Conservation (phyloP, 2,888 invertebrate species). For the Epiblema foenella region DNA sequence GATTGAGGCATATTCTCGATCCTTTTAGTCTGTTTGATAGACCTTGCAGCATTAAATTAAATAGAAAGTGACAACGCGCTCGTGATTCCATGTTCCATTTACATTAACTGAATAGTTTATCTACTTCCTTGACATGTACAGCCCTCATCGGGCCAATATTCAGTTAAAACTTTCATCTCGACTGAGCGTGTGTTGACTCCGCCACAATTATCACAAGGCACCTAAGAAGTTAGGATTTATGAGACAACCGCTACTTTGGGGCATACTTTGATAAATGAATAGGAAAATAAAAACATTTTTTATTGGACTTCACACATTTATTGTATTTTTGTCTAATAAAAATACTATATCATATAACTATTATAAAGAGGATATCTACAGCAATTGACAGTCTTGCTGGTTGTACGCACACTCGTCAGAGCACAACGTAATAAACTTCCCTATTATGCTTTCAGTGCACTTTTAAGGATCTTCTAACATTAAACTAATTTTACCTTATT, state of each 20-base stretch:
- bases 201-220: no score
- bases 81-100: conserved; percentile 12
- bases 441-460: conserved; percentile 65
- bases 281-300: conserved; percentile 53
- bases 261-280: no score
- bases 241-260: no score
- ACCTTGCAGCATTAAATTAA: conserved; percentile 27
- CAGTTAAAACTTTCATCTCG: no score
- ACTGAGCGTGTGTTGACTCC: no score
- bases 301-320: conserved; percentile 84
- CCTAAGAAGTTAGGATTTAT: no score
- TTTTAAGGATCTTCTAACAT: conserved; percentile 60
- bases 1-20: neutral
- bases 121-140: neutral
- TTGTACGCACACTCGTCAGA: conserved; percentile 73
- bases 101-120: neutral
- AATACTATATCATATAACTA: conserved; percentile 83
- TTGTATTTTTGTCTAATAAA: conserved; percentile 85
- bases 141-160: neutral
- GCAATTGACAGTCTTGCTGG: conserved; percentile 84
- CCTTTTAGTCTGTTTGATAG: conserved; percentile 12
- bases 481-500: conserved; percentile 67
- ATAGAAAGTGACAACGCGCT: conserved; percentile 11
- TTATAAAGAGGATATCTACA: conserved; percentile 80
- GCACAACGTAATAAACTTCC: conserved; percentile 67